phyloP scores from a whole-genome alignment of 2,113 vertebrate genomes.

The Talpa occidentalis region DNA sequence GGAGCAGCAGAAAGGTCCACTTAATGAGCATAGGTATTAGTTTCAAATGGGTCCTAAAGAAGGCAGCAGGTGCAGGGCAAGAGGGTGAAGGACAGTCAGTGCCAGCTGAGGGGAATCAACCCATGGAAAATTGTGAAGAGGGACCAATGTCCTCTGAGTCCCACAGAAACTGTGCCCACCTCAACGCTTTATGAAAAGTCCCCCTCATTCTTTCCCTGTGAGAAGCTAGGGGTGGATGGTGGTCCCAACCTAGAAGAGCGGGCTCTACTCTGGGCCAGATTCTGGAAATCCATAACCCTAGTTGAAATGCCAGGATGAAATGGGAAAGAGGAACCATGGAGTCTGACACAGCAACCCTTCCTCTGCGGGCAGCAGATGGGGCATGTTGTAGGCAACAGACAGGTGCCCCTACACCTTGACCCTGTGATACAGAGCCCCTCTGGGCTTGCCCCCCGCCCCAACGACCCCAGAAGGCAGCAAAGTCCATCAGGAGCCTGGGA shows the following conservation, averaged over 20 bases:
- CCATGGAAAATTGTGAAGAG: background rate
- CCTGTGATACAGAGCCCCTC: background rate
- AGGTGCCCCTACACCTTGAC: background rate
- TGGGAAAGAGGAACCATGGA: background rate
- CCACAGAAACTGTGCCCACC: background rate
- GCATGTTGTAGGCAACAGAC: background rate
- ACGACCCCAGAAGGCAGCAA: background rate
- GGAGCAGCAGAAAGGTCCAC: conserved; percentile 17
- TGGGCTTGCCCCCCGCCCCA: background rate
- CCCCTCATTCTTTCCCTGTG: background rate
- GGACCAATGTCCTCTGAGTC: background rate
- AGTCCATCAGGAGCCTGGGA: background rate
- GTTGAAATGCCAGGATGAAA: background rate
- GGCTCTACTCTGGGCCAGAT: background rate
- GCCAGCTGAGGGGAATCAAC: background rate
- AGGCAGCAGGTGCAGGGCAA: conserved; percentile 55
- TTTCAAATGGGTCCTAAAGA: conserved; percentile 46
- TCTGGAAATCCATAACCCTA: background rate
- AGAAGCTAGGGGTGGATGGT: background rate
- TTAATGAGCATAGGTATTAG: conserved; percentile 64
- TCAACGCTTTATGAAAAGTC: background rate
- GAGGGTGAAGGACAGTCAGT: background rate
- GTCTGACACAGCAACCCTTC: background rate
- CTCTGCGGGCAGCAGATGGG: background rate
- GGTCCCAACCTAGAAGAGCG: background rate